phyloP scores from a whole-genome alignment of 2,113 vertebrate genomes.

The Melanostigma gelatinosum region DNA sequence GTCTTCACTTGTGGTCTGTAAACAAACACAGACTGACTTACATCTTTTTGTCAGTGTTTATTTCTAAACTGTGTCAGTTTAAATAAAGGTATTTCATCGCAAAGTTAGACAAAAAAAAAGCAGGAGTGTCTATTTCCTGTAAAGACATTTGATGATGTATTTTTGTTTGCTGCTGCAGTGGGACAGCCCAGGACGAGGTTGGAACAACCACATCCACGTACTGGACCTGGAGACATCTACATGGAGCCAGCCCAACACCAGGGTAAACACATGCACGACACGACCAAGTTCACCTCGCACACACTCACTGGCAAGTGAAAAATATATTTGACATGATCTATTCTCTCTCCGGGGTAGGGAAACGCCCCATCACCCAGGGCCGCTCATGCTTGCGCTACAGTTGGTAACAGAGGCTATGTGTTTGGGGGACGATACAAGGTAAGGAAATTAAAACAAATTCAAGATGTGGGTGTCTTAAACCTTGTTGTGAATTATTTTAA shows the following conservation, averaged over 20 bases:
- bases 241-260: constrained; percentile 94
- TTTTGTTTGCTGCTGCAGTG: constrained; percentile 42
- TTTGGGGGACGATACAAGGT: constrained; percentile 96
- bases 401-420: constrained; percentile 93
- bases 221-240: constrained; percentile 91
- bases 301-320: background rate
- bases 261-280: constrained; percentile 73
- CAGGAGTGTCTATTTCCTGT: background rate
- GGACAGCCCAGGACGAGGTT: constrained; percentile 89
- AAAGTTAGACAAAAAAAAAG: background rate
- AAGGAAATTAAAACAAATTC: constrained; percentile 33
- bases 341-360: constrained; percentile 81
- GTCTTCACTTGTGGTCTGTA: constrained; percentile 89
- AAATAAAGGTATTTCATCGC: background rate
- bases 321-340: background rate
- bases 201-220: constrained; percentile 96
- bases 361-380: constrained; percentile 92
- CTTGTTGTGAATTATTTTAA: background rate
- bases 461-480: too few species aligned
- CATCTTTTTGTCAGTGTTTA: background rate
- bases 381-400: constrained; percentile 93
- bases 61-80: background rate
- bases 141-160: background rate
- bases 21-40: background rate
- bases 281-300: background rate